Percentiles rank a stretch among this genome's conserved stretches.
Conservation (phyloP, 2,888 invertebrate species). For the Corythucha ciliata region DNA sequence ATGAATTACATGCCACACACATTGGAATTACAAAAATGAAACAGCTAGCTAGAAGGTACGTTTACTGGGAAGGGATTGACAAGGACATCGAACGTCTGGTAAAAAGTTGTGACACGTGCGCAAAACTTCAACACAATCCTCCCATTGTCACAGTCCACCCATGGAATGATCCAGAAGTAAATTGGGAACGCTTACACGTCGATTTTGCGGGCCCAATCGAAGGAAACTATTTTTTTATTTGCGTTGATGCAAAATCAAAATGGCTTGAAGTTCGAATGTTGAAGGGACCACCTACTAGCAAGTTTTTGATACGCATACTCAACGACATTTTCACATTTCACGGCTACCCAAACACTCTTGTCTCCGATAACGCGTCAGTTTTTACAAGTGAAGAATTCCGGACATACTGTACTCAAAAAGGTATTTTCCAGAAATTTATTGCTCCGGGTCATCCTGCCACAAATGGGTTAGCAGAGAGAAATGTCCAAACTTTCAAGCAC, state of each 20-base stretch:
- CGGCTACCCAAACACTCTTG: neutral
- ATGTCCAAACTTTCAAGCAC: constrained; percentile 1
- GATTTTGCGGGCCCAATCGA: constrained; percentile 35
- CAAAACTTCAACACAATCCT: constrained; percentile 31
- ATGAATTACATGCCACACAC: constrained; percentile 36
- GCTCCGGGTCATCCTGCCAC: constrained; percentile 2
- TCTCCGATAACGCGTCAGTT: neutral
- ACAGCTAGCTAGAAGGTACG: constrained; percentile 34
- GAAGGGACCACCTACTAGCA: neutral
- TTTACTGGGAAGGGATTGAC: constrained; percentile 37
- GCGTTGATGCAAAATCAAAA: constrained; percentile 35
- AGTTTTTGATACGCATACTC: neutral
- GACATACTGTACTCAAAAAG: neutral
- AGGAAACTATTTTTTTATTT: constrained; percentile 30
- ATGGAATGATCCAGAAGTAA: constrained; percentile 33
- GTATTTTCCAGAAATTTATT: neutral
- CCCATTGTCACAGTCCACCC: constrained; percentile 33
- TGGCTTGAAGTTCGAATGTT: constrained; percentile 13
- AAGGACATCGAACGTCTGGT: constrained; percentile 34
- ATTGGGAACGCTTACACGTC: constrained; percentile 36
- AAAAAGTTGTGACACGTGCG: constrained; percentile 33
- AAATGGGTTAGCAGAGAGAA: neutral
- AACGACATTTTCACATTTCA: neutral
- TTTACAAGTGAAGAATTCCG: neutral
- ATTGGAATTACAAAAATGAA: constrained; percentile 37